Evolutionary conservation across 1,140 invertebrate species (phyloP).

Genomic region (Tetranychus urticae): DNA sequence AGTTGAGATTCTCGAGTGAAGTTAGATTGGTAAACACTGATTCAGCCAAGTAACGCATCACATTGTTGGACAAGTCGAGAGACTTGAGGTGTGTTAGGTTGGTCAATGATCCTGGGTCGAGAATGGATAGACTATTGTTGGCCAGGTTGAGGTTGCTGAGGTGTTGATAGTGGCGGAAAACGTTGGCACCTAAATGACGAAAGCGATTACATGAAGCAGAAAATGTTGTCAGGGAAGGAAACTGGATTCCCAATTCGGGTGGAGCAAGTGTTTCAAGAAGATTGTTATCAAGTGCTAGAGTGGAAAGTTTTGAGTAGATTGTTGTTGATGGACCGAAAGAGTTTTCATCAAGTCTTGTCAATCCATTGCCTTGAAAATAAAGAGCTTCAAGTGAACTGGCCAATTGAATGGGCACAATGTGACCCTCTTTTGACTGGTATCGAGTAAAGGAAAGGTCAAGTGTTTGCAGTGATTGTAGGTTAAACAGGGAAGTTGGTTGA

Average conservation of each 20-base stretch:
- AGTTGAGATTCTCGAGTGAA: conserved; percentile 40
- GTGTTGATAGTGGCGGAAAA: conserved; percentile 11
- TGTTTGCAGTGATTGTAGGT: no score
- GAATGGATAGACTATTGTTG: conserved; percentile 34
- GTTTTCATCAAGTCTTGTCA: background rate
- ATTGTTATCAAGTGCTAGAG: no score
- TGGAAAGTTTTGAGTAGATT: no score
- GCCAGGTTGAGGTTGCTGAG: conserved; percentile 28
- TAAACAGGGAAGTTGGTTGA: no score
- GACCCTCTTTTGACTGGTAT: no score
- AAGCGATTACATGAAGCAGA: conserved; percentile 17
- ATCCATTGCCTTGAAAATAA: background rate
- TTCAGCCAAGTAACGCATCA: conserved; percentile 45
- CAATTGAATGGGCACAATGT: no score
- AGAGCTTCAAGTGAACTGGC: background rate
- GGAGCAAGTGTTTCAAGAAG: no score
- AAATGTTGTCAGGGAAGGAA: conserved; percentile 36
- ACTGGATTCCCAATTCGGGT: conserved; percentile 15
- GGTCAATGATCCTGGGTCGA: conserved; percentile 47
- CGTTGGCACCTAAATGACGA: conserved; percentile 6
- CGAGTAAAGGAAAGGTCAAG: no score
- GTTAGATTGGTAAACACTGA: conserved; percentile 41
- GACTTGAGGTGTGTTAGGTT: conserved; percentile 37
- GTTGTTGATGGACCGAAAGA: no score
- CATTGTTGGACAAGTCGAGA: conserved; percentile 46